These are phyloP conservation scores for Geococcyx californianus DNA, from an alignment of 2,113 vertebrate genomes.

Conservation along the genomic window DNA sequence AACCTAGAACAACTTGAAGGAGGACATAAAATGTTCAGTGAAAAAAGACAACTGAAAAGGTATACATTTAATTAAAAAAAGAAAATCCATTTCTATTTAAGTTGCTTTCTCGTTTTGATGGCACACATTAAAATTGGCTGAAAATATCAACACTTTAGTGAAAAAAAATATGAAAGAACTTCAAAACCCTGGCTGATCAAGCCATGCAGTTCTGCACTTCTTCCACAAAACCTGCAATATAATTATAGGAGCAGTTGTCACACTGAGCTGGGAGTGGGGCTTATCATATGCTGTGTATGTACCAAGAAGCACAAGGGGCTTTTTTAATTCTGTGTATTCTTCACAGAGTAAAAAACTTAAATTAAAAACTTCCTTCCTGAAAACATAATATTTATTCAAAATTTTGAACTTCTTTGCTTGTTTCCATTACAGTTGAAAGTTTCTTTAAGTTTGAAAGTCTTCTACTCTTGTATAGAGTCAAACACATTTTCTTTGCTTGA, in stretches of 20 bases:
- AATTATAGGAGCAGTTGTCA: not conserved
- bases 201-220: not conserved
- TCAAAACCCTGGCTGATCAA: not conserved
- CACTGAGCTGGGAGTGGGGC: not conserved
- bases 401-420: not conserved
- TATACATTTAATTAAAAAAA: not conserved
- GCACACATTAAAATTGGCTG: slow-evolving; percentile 12
- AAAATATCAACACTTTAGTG: not conserved
- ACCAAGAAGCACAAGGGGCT: not conserved
- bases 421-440: not conserved
- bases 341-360: not conserved
- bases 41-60: slow-evolving; percentile 5
- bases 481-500: not conserved
- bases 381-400: not conserved
- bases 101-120: not conserved
- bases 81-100: not conserved
- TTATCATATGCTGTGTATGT: not conserved
- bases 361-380: not conserved
- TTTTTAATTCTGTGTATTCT: not conserved
- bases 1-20: slow-evolving; percentile 21
- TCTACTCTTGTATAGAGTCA: not conserved
- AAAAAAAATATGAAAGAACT: not conserved
- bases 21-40: not conserved
- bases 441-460: not conserved
- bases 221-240: not conserved